Base-by-base conservation (phyloP, 1,140 invertebrate genomes). In the Stenopsyche tienmushanensis region DNA sequence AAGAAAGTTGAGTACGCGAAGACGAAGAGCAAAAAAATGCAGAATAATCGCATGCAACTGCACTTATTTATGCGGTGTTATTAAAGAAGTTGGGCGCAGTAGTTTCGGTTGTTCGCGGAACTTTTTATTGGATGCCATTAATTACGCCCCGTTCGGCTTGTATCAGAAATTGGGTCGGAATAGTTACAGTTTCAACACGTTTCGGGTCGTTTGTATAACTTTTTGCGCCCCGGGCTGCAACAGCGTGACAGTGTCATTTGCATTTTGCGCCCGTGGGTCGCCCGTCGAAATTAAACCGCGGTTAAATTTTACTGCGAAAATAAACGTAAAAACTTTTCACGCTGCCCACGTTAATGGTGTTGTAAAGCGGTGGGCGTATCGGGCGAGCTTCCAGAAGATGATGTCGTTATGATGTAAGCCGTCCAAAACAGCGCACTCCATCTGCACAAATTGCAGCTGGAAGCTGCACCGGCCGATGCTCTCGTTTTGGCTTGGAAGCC, bases 221-320 rank as follows among this genome's bases (percentile, higher is more conserved):
- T 47, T 47, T 47, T 47, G 44, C 17, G 18, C 10, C 34, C 34
- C 34, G 7, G 34, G 34, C 34, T n/a, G 34, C 7, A 8, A n/a
- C 34, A 39, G 34, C 34, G 34, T n/a, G 13, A 34, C 29, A 7
- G 29, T 47, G 44, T 47, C 44, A 47, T 47, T 47, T 47, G 44
- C 44, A 47, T 47, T 47, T 47, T 39, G 34, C 34, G 7, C 7
- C 34, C n/a, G n/a, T n/a, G n/a, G n/a, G n/a, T n/a, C 29, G 29
- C 44, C 44, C 3, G 44, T 47, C 17, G 17, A 47, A 47, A 47
- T 47, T 47, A 47, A 47, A 47, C 44, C 44, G 44, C 44, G 44
- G 44, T 47, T 47, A 47, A 47, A 47, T 47, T 47, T 47, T 8
- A 47, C 44, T 47, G 44, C 17, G 44, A 47, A 47, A 47, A 47